Evolutionary conservation across 1,140 invertebrate genomes (phyloP), one percentile per base, ranked within the genome.

Genomic region (Micrasema minimum): DNA sequence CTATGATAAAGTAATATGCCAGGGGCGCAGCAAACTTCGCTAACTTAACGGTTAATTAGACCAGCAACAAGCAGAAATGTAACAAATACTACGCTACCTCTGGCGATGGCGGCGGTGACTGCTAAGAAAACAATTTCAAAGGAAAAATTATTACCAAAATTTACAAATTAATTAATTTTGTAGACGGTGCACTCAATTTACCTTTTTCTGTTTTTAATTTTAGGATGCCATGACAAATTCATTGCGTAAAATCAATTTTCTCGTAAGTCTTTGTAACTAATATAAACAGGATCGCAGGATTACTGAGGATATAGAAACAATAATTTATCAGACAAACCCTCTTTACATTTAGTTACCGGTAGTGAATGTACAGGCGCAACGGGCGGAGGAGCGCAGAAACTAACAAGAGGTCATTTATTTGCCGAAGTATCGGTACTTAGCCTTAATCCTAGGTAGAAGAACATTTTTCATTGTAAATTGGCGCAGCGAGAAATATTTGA

Each of bases 401-500:
- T 71, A 64, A 64, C 68, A 74, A 74, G 72, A 69, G 72, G 72
- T 74, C 72, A 74, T 74, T 74, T 74, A 74, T 74, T 74, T 66
- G 45, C 50, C 51, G 61, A 67, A 74, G 61, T 74, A 67, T 66
- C 72, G 66, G 67, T 69, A 53, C 72, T 74, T 74, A 70, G 35
- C 18, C 69, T 72, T 72, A 72, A 72, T 72, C 66, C 71, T 22
- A 23, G 23, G 69, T 38, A 66, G 51, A 46, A 69, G 45, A 31
- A 51, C 9, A 7, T 37, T 35, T 50, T 50, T 50, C 26, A 14
- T 23, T 10, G 9, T 12, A 66, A 62, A 62, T 62, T 62, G 38
- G 59, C 43, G 38, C 10, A 26, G 18, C 0, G 41, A 10, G 20
- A 14, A 23, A 45, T 20, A 26, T 62, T 59, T 18, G 50, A 16